phyloP scores from a whole-genome alignment of 2,888 invertebrate species.

The Andrena minutula region DNA sequence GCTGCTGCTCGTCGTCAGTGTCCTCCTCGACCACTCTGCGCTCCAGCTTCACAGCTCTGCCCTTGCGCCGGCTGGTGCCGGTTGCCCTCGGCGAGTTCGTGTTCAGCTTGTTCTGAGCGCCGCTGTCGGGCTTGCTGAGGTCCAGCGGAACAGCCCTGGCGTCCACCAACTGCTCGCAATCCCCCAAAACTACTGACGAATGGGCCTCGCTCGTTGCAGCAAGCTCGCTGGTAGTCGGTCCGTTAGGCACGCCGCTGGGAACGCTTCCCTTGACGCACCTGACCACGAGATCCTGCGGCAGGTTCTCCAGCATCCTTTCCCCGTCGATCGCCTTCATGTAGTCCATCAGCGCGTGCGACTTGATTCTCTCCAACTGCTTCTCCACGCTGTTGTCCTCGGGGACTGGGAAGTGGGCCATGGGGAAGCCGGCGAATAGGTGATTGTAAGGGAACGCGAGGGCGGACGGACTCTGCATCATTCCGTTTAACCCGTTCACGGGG shows the following conservation, averaged over 20 bases:
- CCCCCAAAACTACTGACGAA: not conserved
- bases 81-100: constrained; percentile 50
- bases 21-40: constrained; percentile 86
- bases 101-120: constrained; percentile 67
- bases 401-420: constrained; percentile 53
- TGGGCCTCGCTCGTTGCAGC: not conserved
- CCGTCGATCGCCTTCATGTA: constrained; percentile 56
- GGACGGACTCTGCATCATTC: constrained; percentile 62
- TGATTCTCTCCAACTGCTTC: constrained; percentile 58
- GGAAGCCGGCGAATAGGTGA: constrained; percentile 64
- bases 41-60: constrained; percentile 93
- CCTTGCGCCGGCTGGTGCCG: constrained; percentile 90
- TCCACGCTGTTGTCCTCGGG: constrained; percentile 47
- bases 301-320: constrained; percentile 46
- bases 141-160: constrained; percentile 86
- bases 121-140: constrained; percentile 86
- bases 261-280: constrained; percentile 2
- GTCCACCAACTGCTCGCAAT: not conserved
- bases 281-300: constrained; percentile 50
- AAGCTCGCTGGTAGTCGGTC: not conserved
- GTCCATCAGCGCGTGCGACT: constrained; percentile 51
- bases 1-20: constrained; percentile 82
- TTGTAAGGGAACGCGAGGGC: constrained; percentile 61
- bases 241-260: not conserved
- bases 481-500: constrained; percentile 17